Evolutionary conservation across 2,888 invertebrate genomes (phyloP), one percentile per base, ranked within the genome.

Genomic region (Magallana nippona): DNA sequence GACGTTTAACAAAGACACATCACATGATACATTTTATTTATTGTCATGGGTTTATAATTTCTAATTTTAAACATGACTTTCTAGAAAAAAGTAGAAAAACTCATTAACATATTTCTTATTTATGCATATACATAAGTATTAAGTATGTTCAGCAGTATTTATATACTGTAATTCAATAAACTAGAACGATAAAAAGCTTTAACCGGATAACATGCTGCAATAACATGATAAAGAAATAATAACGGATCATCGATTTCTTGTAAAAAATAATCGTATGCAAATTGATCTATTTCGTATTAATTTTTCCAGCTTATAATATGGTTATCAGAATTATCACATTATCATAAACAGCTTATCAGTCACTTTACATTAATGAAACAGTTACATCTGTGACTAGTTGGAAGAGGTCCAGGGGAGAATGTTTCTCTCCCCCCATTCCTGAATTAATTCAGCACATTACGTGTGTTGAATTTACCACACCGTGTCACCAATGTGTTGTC

Each of bases 261-360:
- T 44, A 44, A 78, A 32, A 19, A 55, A 57, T 27, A 58, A 71
- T 71, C 15, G 8, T 27, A 71, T 71, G 27, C 71, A 71, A 27
- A 71, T 71, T 71, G 32, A 71, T 27, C 71, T 22, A 44, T 32
- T 71, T 32, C 13, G 15, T 15, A 71, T 17, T 71, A 15, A 11
- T 13, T 71, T 27, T 32, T 71, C 32, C 19, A 71, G 22, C 32
- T 15, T 71, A 19, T 32, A 71, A 71, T 71, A 22, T 71, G 13
- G 27, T 32, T 71, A 71, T 71, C 71, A 71, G 32, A 71, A 71
- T 71, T 71, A 71, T 71, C 71, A 71, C 17, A 60, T 27, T 27
- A 71, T 71, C 19, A 71, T 71, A 71, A 71, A 71, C 71, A 71
- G 60, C 27, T 71, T 71, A 71, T 71, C 71, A 71, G 22, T 71